phyloP scores from a whole-genome alignment of 1,140 invertebrate species.

The Trichonephila inaurata region DNA sequence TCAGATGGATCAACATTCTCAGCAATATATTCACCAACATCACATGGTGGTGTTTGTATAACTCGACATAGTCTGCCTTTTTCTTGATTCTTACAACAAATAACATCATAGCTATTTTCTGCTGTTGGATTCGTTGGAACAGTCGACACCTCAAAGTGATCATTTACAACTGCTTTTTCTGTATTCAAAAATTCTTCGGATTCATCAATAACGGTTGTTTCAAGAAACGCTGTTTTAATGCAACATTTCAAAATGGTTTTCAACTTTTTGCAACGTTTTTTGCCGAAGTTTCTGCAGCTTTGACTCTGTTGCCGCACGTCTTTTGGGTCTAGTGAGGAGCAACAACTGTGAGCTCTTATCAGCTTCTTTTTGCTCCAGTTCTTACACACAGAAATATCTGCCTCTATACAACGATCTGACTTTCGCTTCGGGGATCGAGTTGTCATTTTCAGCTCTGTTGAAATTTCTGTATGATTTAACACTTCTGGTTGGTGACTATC shows the following conservation, averaged over 20 bases:
- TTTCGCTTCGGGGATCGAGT: not conserved
- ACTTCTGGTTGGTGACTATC: no score
- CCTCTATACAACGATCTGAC: constrained; percentile 49
- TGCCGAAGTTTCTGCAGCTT: constrained; percentile 49
- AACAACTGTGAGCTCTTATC: constrained; percentile 45
- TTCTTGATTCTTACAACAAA: not conserved
- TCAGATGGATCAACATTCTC: not conserved
- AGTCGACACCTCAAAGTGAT: not conserved
- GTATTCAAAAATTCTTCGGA: not conserved
- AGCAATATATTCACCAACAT: not conserved
- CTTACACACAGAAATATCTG: constrained; percentile 43
- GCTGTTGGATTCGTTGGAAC: not conserved
- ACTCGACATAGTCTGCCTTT: not conserved
- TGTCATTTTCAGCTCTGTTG: not conserved
- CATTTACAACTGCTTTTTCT: not conserved
- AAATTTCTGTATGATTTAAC: not conserved
- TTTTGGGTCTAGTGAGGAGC: not conserved
- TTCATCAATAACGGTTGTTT: not conserved
- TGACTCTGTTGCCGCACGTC: not conserved
- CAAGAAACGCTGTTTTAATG: constrained; percentile 30
- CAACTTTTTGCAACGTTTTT: constrained; percentile 75
- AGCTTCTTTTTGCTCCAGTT: constrained; percentile 53
- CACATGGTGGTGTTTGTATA: not conserved
- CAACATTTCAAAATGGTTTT: constrained; percentile 77
- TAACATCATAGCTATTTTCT: not conserved